Base-by-base conservation (phyloP, 1,140 invertebrate genomes). In the Drosophila virilis region DNA sequence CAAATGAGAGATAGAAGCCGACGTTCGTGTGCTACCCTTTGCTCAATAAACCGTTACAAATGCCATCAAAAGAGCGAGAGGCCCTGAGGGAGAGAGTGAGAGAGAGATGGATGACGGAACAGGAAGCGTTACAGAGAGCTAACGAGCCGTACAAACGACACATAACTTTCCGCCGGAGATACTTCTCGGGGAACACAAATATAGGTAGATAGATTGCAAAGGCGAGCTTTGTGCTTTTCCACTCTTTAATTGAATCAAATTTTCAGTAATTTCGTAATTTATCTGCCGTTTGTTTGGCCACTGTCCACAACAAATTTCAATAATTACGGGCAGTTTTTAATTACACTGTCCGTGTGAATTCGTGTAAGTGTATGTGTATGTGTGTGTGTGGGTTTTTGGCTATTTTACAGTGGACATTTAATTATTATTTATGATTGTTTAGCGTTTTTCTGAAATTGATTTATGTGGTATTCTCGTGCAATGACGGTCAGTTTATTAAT, bases 371-470 rank as follows among this genome's bases (percentile, higher is more conserved):
- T n/a, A 46, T n/a, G 54, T 46, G 43, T 22, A 15, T 46, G 6
- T 45, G 13, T 13, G 9, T 15, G 35, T 9, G 48, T n/a, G 42
- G 22, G 35, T 17, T 12, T n/a, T 33, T 54, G 58, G 38, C 45
- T 67, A 77, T 64, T 77, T 77, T 77, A 46, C 42, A 76, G 48
- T 51, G 46, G 68, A 51, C 76, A 88, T 77, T 86, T 86, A 86
- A 86, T 86, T 86, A 86, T 86, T 86, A 86, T 86, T 86, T 86
- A 86, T 86, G 83, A 86, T 79, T 86, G 82, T 88, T 86, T 86
- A 86, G 82, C 82, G 55, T 67, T 82, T 82, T 73, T 57, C 71
- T 65, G 60, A 86, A 86, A 86, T 86, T 86, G 82, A 86, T 86
- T 88, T 88, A 86, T 86, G 82, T 72, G 83, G 79, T 67, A 78